Percentiles rank a stretch among this genome's conserved stretches.
These are phyloP conservation scores for Pelecanoides urinatrix DNA, from an alignment of 2,113 vertebrate species.

Conservation along the genomic window DNA sequence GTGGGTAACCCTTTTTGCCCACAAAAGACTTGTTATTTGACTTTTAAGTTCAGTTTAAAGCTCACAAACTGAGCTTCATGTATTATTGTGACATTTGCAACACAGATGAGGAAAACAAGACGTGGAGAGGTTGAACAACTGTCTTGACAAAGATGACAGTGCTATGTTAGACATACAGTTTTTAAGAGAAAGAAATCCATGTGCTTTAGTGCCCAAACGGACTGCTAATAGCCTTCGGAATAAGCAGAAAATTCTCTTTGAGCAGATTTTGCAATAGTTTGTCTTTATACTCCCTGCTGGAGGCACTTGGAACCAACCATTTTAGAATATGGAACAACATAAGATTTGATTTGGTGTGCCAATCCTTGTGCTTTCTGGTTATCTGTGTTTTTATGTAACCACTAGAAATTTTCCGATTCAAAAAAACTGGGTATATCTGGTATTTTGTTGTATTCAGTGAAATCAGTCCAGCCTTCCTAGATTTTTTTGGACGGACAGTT, in stretches of 20 bases:
- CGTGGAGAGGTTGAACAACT: fast-evolving
- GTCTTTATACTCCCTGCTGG: background rate
- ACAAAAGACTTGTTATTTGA: background rate
- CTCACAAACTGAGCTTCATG: background rate
- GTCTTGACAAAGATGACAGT: background rate
- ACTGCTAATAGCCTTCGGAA: no score
- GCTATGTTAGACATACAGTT: fast-evolving
- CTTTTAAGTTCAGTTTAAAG: background rate
- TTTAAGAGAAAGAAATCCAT: background rate
- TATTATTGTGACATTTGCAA: background rate
- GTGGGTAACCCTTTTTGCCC: background rate
- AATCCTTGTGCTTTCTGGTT: background rate
- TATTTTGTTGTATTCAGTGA: background rate
- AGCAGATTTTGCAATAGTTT: background rate
- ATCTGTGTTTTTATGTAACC: background rate
- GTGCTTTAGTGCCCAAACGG: background rate
- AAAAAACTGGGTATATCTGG: background rate
- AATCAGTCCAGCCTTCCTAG: background rate
- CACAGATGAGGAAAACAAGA: background rate
- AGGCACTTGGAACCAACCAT: background rate
- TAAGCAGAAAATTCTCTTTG: background rate
- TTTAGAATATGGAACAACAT: fast-evolving
- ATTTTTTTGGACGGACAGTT: background rate
- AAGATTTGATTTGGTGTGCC: background rate
- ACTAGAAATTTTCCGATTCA: background rate